Evolutionary conservation across 2,797 vertebrate genomes (phyloP), one percentile per base, ranked within the genome.

Genomic region (Danio jaintianensis): DNA sequence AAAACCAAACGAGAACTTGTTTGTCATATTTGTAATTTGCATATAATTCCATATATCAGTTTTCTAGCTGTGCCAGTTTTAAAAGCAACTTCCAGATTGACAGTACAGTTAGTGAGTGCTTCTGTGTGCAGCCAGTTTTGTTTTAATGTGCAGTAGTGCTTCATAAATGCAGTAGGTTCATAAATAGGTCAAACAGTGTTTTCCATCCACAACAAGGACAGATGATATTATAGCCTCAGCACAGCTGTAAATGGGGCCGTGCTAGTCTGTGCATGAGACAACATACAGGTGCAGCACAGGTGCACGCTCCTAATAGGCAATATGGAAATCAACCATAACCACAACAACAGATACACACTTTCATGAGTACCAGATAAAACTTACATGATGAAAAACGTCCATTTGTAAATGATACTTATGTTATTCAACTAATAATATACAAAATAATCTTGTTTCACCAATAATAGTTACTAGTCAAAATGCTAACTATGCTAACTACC

Each of bases 171-270:
- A 73, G 29, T 76, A 13, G 38, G 75, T 56, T 81, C 50, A 81
- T 64, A 82, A 82, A 80, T 78, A 70, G 71, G 69, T 80, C 70
- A 82, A 16, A 43, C 55, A 73, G 43, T 83, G 69, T 67, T 82
- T 75, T 79, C 55, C 66, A 79, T 40, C 59, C 29, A 29, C 43
- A 53, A 22, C 15, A 47, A 64, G 53, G 45, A 66, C 20, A 75
- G 36, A 71, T 18, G 40, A 67, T 72, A 71, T n/a, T 45, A 15
- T 6, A 71, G 38, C 12, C 13, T 68, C 66, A 71, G 42, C 59
- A 67, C 76, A 78, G 43, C 52, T 55, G 53, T 12, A 69, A 16
- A 8, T 52, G 58, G 42, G 58, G 42, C 38, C n/a, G 43, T 43
- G 29, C 10, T 20, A 48, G 56, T 63, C 36, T 22, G 48, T 76